Conservation (phyloP, 2,888 invertebrate species). For the Euspilapteryx auroguttella region DNA sequence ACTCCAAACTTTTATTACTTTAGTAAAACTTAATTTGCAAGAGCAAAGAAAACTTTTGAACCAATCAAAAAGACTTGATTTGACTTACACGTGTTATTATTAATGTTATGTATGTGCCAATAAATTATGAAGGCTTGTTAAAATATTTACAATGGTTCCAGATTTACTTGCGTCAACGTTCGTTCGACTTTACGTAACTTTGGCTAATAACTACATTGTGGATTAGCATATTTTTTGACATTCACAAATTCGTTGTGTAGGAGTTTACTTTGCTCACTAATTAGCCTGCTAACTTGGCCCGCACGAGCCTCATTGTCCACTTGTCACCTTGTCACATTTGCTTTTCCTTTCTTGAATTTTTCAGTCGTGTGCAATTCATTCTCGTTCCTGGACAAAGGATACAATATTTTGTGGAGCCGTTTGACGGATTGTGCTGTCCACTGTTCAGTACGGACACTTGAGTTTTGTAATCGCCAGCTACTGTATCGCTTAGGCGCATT, state of each 20-base stretch:
- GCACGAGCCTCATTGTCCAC: constrained; percentile 26
- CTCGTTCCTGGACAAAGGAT: constrained; percentile 15
- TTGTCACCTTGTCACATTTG: constrained; percentile 19
- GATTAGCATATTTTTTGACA: constrained; percentile 9
- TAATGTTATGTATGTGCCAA: constrained; percentile 18
- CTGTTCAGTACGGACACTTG: too few relatives aligned
- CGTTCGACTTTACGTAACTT: constrained; percentile 23
- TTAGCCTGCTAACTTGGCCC: constrained; percentile 27
- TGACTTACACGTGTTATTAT: too few relatives aligned
- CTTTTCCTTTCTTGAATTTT: constrained; percentile 22
- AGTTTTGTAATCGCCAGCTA: too few relatives aligned
- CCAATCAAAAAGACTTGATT: too few relatives aligned
- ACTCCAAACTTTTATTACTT: too few relatives aligned
- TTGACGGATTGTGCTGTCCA: constrained; percentile 4
- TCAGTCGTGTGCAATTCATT: constrained; percentile 22
- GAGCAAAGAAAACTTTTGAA: too few relatives aligned
- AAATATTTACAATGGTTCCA: constrained; percentile 10
- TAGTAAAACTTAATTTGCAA: too few relatives aligned
- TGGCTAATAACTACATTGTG: constrained; percentile 19
- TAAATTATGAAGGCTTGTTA: constrained; percentile 17
- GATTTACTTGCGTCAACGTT: constrained; percentile 9
- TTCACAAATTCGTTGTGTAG: constrained; percentile 4
- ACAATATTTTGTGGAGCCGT: constrained; percentile 16
- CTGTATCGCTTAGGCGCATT: too few relatives aligned
- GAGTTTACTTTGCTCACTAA: constrained; percentile 17